Conservation (phyloP, 37 sponge, comb jelly and placozoan genomes). For the Petrosia ficiformis region DNA sequence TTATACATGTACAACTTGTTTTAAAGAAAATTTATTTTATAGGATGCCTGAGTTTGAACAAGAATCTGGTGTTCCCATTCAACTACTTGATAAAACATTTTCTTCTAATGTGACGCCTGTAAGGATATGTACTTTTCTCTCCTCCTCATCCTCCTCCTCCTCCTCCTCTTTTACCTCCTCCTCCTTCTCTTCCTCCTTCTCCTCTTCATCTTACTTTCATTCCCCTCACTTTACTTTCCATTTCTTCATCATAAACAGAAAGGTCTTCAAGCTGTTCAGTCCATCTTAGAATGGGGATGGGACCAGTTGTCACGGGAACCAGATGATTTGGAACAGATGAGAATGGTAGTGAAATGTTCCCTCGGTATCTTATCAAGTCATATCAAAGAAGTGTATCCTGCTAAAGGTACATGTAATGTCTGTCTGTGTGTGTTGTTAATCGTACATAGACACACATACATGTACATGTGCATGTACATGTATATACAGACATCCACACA, state of each 20-base stretch:
- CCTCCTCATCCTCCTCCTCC: neutral
- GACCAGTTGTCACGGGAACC: conserved; percentile 3
- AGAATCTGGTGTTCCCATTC: conserved; percentile 45
- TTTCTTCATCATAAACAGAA: too few species aligned
- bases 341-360: conserved; percentile 55
- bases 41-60: conserved; percentile 40
- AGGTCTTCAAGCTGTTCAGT: conserved; percentile 65
- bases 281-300: conserved; percentile 82
- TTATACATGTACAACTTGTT: too few species aligned
- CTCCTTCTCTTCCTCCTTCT: neutral
- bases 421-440: conserved; percentile 34
- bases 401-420: conserved; percentile 17
- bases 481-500: too few species aligned
- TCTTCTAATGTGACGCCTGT: conserved; percentile 71
- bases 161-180: neutral
- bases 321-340: neutral
- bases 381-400: conserved; percentile 68
- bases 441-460: too few species aligned
- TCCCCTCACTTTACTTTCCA: conserved; percentile 8
- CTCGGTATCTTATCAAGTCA: conserved; percentile 60
- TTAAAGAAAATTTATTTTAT: too few species aligned
- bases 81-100: conserved; percentile 62
- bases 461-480: conserved; percentile 8
- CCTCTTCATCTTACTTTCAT: neutral
- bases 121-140: conserved; percentile 6